Evolutionary conservation across 2,113 vertebrate genomes (phyloP), one percentile per base, ranked within the genome.

Genomic region (Fulica atra): DNA sequence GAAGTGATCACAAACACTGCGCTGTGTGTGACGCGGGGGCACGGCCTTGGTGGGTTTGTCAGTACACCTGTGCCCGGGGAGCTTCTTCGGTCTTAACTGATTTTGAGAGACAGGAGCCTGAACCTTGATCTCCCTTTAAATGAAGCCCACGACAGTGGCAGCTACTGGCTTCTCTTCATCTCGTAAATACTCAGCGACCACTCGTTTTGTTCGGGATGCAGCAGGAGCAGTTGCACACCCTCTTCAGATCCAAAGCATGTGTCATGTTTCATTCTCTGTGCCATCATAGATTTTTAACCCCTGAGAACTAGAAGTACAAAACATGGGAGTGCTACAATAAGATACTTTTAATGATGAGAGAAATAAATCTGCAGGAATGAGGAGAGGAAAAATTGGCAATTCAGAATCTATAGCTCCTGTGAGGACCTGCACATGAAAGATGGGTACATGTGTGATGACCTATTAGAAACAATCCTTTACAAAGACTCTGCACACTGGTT

Each of bases 191-290:
- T 81, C 87, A 14, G 68, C 71, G 76, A 44, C 15, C 12, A 57
- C 77, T 88, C 26, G 56, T 92, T 96, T 93, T 90, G 89, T 54
- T 59, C 48, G 9, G 35, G 46, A 35, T 38, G 59, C 50, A 78
- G 72, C 70, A 81, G 86, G 48, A 3, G 51, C 53, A 89, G 60
- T 14, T 54, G 63, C 38, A 23, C 85, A 33, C 16, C 3, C 59
- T 92, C 42, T 68, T 66, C 76, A 59, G 17, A 92, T 71, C 91
- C 94, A 79, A 91, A 81, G 78, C 77, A 88, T 80, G 79, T 64
- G 81, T 77, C 77, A 38, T 73, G 79, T 57, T 57, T 78, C 86
- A 69, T 56, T 89, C 81, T 95, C 53, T 83, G 94, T 83, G 42
- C 63, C 85, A 6, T 46, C 64, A 12, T n/a, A 72, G 68, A 36